These are phyloP conservation scores for Perodicticus potto DNA, from an alignment of 2,797 vertebrate genomes.

Conservation along the genomic window DNA sequence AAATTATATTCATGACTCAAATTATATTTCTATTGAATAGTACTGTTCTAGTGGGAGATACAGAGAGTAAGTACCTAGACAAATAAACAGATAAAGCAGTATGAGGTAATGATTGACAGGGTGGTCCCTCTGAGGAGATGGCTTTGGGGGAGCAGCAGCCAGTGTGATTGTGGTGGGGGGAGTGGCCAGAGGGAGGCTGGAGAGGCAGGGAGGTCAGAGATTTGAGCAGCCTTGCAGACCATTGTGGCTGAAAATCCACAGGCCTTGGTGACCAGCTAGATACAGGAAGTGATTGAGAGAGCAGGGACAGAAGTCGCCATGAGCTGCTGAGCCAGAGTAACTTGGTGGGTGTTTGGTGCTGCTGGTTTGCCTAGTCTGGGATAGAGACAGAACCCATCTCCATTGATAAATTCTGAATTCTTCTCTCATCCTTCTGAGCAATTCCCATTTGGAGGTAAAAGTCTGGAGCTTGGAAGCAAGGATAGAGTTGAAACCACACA, in stretches of 20 bases:
- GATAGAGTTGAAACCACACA: background rate
- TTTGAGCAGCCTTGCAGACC: background rate
- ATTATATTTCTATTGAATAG: background rate
- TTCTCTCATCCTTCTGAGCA: background rate
- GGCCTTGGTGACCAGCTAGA: background rate
- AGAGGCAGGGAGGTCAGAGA: background rate
- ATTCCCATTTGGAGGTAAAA: background rate
- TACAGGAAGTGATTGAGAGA: background rate
- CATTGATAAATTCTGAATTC: background rate
- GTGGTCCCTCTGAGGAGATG: background rate
- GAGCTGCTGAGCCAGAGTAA: background rate
- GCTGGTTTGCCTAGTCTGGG: background rate
- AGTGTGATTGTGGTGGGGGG: too few species aligned
- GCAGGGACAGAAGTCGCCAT: background rate
- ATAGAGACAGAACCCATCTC: background rate
- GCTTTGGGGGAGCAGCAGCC: background rate
- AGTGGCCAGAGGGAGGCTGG: background rate
- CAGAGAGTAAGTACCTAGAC: background rate
- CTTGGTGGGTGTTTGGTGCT: background rate
- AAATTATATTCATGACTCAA: background rate
- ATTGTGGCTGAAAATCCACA: background rate
- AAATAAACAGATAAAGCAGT: background rate
- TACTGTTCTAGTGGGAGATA: background rate
- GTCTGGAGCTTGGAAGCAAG: background rate
- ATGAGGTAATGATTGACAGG: background rate